Evolutionary conservation across 1,140 invertebrate species (phyloP), one percentile per base, ranked within the genome.

Genomic region (Ceratosolen fusciceps): DNA sequence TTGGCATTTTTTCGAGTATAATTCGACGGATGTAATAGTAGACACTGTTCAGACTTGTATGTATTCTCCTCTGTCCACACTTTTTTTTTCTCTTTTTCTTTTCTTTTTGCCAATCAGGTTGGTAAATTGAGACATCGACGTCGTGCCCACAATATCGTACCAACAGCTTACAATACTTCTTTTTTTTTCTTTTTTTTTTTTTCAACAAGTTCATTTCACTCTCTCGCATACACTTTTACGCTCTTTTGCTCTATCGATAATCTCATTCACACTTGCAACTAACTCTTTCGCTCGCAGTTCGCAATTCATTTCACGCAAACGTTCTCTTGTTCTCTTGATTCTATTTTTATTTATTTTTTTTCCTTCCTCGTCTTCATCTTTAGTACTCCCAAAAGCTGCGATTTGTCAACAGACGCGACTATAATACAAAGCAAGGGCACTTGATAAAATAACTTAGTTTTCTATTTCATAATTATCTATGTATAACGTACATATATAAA

Each of bases 371-470:
- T 80, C 62, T 31, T 82, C 80, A 77, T 77, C 71, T 80, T 77
- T 72, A 76, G 58, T 81, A 84, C 82, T 85, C 82, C 82, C 82
- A 83, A 88, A 89, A 90, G 85, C 84, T 88, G 87, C 87, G 83
- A 85, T 87, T 87, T 85, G 83, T 87, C 87, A 85, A 88, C 84
- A 85, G 82, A 87, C 82, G 85, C 87, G 86, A 89, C 86, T 90
- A 90, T 90, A 88, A 90, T 90, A 90, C 88, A 90, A 90, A 90
- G 89, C 89, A 90, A 90, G 89, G 88, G 85, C 89, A 90, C 89
- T 90, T 90, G 87, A 89, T 88, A 90, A 90, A 89, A 89, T 90
- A 90, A 90, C 89, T 90, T 90, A 90, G 87, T 88, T 84, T 85
- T 88, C 89, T 90, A 90, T 89, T 88, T 88, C 85, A 86, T 90